Evolutionary conservation across 2,797 vertebrate species (phyloP).

Genomic region (Sebastes paucispinis): DNA sequence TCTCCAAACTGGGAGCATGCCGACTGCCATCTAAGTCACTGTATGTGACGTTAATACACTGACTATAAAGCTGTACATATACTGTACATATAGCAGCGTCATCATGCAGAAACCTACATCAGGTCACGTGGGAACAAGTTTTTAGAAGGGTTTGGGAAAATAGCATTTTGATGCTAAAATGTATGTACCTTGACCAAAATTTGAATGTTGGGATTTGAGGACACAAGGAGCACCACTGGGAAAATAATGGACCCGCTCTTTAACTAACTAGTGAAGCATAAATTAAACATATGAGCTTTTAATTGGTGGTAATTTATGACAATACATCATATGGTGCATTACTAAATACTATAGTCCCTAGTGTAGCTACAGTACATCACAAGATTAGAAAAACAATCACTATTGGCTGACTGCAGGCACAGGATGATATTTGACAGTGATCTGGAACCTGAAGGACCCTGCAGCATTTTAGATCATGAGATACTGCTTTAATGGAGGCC

Average conservation of each 20-base stretch:
- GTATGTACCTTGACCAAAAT: no score
- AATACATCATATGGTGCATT: not conserved
- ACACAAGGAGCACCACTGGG: no score
- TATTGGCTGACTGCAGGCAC: not conserved
- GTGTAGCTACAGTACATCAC: not conserved
- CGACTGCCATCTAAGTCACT: no score
- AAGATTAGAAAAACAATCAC: not conserved
- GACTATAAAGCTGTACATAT: no score
- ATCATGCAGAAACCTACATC: no score
- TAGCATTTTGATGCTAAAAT: no score
- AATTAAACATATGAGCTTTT: not conserved
- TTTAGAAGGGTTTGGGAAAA: no score
- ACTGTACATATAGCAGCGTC: no score
- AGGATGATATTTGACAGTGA: constrained; percentile 15
- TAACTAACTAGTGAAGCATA: not conserved
- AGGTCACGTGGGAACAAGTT: no score
- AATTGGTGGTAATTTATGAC: not conserved
- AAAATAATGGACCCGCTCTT: not conserved
- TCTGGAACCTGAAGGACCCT: not conserved
- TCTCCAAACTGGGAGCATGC: no score
- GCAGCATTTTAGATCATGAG: constrained; percentile 8
- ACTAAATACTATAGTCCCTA: not conserved
- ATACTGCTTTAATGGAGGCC: constrained; percentile 6
- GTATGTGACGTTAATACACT: no score
- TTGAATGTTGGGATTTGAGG: no score